Evolutionary conservation across 2,797 vertebrate species (phyloP), one percentile per base, ranked within the genome.

Genomic region (Staurois parvus): DNA sequence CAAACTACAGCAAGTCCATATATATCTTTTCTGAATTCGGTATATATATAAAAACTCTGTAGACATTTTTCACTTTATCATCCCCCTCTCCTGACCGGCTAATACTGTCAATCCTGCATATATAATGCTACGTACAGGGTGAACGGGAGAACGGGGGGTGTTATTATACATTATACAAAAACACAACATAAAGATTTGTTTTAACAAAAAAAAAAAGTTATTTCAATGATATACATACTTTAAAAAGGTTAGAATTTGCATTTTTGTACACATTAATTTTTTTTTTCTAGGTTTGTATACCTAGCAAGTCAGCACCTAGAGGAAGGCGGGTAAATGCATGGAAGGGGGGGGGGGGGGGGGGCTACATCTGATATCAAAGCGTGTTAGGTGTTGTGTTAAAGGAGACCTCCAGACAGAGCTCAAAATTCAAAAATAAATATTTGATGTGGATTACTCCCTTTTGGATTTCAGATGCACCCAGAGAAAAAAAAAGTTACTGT

Each of bases 191-290:
- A 81, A 69, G 80, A 77, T 69, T 80, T 37, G 37, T 37, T 80
- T 85, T 70, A 29, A 82, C 59, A 82, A 62, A 81, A 84, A 85
- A 81, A 78, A 85, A 81, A 78, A 62, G 79, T 86, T 86, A 86
- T 83, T 79, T 73, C 85, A 83, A 56, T 59, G 85, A 86, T 86
- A 56, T 86, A 78, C 85, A 86, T 48, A 86, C 56, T 77, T 83
- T 40, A 52, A 80, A 73, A 84, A 48, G 77, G 85, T 86, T 86
- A 86, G 80, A 28, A 52, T 78, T 86, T 83, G 34, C 67, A 77
- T 69, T 83, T 81, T 84, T 80, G 72, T 85, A 76, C 72, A 81
- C 69, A 69, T 81, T 85, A 81, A 75, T 52, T 2, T 56, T 56
- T 32, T 67, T 64, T 45, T 66, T 72, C 79, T 77, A 86, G 84